phyloP scores from a whole-genome alignment of 64 coral and sea anemone species.

The Cladopsammia gracilis region DNA sequence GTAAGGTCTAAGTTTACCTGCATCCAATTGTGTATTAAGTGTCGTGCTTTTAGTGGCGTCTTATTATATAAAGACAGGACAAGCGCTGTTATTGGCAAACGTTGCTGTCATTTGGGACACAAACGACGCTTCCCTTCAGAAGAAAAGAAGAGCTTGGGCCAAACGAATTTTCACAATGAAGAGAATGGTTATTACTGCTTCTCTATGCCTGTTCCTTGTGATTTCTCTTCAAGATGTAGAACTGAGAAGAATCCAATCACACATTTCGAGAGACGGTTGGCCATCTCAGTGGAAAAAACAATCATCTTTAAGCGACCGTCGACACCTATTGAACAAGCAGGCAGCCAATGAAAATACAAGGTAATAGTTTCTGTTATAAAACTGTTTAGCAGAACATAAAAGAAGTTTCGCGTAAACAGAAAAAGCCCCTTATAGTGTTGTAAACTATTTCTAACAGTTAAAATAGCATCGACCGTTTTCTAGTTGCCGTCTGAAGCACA shows the following conservation, averaged over 20 bases:
- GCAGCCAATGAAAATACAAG: too few relatives aligned
- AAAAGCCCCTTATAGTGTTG: too few relatives aligned
- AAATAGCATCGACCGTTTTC: too few relatives aligned
- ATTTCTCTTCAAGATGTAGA: neutral
- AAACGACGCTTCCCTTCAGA: neutral
- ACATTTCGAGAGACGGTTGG: neutral
- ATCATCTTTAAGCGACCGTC: neutral
- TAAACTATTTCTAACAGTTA: too few relatives aligned
- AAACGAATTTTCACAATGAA: neutral
- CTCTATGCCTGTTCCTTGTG: neutral
- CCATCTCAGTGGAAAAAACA: neutral
- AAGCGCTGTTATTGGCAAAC: too few relatives aligned
- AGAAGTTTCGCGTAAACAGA: too few relatives aligned
- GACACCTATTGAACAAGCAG: neutral
- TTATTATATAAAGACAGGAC: too few relatives aligned
- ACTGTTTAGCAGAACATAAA: too few relatives aligned
- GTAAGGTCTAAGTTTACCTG: neutral
- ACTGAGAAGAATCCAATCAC: neutral
- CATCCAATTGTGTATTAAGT: neutral
- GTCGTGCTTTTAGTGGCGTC: neutral
- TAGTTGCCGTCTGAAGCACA: too few relatives aligned
- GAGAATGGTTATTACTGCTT: neutral
- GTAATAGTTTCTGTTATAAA: too few relatives aligned
- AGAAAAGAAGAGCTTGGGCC: neutral
- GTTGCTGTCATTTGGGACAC: too few relatives aligned